phyloP scores from a whole-genome alignment of 2,797 vertebrate genomes.

The Diceros bicornis region DNA sequence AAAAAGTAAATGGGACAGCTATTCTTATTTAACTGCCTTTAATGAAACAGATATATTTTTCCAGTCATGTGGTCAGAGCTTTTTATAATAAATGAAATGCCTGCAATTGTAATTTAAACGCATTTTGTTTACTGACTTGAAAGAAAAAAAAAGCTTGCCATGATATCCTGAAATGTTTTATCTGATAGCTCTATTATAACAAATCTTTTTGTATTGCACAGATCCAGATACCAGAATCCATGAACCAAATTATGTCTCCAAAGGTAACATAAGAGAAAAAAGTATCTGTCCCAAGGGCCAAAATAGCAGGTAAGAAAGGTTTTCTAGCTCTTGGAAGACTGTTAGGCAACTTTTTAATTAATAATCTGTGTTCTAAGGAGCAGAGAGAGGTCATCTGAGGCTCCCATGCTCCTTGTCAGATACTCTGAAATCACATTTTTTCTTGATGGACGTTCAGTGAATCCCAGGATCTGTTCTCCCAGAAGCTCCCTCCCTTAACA shows the following conservation, averaged over 20 bases:
- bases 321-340: not conserved
- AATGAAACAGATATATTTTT: conserved; percentile 50
- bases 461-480: not conserved
- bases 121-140: conserved; percentile 63
- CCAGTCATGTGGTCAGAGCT: not conserved
- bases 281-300: not conserved
- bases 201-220: conserved; percentile 18
- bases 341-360: not conserved
- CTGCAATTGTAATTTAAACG: not conserved
- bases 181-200: not conserved
- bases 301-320: not conserved
- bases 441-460: not conserved
- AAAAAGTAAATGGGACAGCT: not conserved
- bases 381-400: not conserved
- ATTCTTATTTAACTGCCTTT: conserved; percentile 28
- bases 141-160: not conserved
- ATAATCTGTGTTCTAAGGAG: not conserved
- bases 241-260: conserved; percentile 5
- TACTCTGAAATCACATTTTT: not conserved
- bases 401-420: not conserved
- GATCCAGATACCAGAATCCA: not conserved
- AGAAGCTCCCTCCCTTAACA: not conserved
- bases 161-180: not conserved
- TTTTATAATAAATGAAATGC: conserved; percentile 21
- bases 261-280: conserved; percentile 47